Evolutionary conservation across 2,113 vertebrate species (phyloP).

Genomic region (Siniperca chuatsi): DNA sequence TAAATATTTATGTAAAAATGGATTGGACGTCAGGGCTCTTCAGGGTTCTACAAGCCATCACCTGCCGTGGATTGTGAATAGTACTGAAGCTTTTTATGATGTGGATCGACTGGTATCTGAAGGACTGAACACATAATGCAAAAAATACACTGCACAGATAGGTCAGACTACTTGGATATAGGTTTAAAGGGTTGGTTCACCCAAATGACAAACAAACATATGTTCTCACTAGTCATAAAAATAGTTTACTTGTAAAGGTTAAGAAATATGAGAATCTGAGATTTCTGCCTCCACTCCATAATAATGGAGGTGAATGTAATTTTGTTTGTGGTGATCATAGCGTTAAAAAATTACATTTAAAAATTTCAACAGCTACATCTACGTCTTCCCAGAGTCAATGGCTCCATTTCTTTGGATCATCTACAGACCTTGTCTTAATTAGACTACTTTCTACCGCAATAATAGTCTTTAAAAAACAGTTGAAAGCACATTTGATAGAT

Average conservation of each 20-base stretch:
- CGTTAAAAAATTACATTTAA: neutral
- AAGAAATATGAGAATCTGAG: neutral
- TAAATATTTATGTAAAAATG: constrained; percentile 29
- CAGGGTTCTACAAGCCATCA: neutral
- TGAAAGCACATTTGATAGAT: neutral
- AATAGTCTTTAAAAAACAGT: neutral
- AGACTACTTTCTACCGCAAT: neutral
- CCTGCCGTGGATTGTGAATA: constrained; percentile 28
- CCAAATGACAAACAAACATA: neutral
- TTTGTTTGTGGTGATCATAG: neutral
- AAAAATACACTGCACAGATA: constrained; percentile 16
- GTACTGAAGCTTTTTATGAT: constrained; percentile 17
- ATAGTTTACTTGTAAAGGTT: neutral
- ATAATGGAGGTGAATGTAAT: neutral
- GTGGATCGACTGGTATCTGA: constrained; percentile 27
- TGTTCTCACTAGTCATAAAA: neutral
- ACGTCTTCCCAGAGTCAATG: neutral
- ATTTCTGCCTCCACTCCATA: neutral
- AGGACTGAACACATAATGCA: constrained; percentile 32
- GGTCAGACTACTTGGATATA: neutral
- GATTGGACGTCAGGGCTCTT: neutral
- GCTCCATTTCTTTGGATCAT: neutral
- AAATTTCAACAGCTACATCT: too few species aligned
- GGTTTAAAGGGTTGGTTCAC: neutral
- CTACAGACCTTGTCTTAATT: neutral